Conservation (phyloP, 2,888 invertebrate species). For the Chymomyza caudatula region DNA sequence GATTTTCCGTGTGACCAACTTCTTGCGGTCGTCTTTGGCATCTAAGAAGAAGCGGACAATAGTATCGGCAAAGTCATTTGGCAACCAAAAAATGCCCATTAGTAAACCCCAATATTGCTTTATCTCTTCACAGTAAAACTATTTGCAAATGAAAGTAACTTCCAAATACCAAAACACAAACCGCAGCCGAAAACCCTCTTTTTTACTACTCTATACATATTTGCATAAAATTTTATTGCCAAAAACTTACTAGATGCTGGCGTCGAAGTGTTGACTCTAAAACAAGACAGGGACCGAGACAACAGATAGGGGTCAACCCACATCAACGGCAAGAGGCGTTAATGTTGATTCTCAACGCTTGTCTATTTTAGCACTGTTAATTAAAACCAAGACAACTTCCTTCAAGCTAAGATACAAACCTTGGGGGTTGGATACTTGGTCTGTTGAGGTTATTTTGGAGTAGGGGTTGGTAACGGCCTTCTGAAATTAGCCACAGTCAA, state of each 20-base stretch:
- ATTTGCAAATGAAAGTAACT: slow-evolving; percentile 44
- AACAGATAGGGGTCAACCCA: not conserved
- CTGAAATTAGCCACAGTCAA: slow-evolving; percentile 71
- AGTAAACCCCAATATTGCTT: slow-evolving; percentile 78
- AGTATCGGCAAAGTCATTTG: slow-evolving; percentile 5
- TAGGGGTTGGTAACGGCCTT: slow-evolving; percentile 10
- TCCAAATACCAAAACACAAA: slow-evolving; percentile 12
- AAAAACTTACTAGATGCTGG: not conserved
- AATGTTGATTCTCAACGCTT: slow-evolving; percentile 52
- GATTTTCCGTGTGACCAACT: slow-evolving; percentile 1
- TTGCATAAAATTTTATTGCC: slow-evolving; percentile 27
- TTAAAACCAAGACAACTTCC: slow-evolving; percentile 71
- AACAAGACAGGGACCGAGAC: not conserved
- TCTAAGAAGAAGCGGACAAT: not conserved
- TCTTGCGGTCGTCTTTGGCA: slow-evolving; percentile 29
- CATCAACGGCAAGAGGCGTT: not conserved
- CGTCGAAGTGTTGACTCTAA: too few species aligned
- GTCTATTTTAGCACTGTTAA: slow-evolving; percentile 66
- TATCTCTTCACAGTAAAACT: slow-evolving; percentile 54
- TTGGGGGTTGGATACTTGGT: not conserved
- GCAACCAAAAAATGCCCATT: slow-evolving; percentile 75
- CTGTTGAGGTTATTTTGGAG: not conserved
- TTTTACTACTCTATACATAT: slow-evolving; percentile 25
- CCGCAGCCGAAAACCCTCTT: slow-evolving; percentile 26
- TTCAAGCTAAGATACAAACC: slow-evolving; percentile 27